Evolutionary conservation across 2,113 vertebrate species (phyloP).

Genomic region (Probosciger aterrimus): DNA sequence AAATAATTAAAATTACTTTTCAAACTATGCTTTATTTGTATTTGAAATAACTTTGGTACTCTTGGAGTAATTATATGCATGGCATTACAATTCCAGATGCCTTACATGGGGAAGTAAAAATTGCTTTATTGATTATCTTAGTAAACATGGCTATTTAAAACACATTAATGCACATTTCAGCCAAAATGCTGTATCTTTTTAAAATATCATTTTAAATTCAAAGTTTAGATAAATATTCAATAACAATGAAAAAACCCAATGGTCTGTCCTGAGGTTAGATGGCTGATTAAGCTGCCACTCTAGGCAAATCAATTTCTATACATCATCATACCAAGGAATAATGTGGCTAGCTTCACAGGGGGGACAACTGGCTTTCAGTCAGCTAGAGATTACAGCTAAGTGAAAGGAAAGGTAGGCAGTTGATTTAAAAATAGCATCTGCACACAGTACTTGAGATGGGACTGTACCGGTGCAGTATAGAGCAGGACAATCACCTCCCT

Average conservation of each 20-base stretch:
- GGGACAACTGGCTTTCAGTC: background rate
- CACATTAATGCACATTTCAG: background rate
- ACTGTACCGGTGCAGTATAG: accelerated
- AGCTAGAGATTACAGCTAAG: background rate
- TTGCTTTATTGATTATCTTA: slow-evolving; percentile 2
- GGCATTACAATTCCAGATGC: background rate
- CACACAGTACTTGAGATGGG: accelerated
- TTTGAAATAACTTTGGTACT: slow-evolving; percentile 17
- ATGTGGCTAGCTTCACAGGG: background rate
- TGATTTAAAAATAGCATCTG: background rate
- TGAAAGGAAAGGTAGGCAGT: background rate
- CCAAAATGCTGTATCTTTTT: background rate
- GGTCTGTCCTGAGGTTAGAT: background rate
- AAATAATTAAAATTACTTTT: slow-evolving; percentile 57
- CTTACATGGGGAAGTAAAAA: slow-evolving; percentile 23
- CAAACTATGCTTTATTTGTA: slow-evolving; percentile 56
- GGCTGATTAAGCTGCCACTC: background rate
- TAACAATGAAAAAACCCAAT: background rate
- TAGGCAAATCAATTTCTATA: background rate
- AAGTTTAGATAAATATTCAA: background rate
- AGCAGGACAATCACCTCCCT: background rate
- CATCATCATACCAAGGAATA: background rate
- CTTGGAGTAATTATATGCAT: slow-evolving; percentile 20
- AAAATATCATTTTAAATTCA: background rate
- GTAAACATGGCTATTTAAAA: slow-evolving; percentile 41